phyloP scores from a whole-genome alignment of 2,113 vertebrate genomes.

The Taurulus bubalis region DNA sequence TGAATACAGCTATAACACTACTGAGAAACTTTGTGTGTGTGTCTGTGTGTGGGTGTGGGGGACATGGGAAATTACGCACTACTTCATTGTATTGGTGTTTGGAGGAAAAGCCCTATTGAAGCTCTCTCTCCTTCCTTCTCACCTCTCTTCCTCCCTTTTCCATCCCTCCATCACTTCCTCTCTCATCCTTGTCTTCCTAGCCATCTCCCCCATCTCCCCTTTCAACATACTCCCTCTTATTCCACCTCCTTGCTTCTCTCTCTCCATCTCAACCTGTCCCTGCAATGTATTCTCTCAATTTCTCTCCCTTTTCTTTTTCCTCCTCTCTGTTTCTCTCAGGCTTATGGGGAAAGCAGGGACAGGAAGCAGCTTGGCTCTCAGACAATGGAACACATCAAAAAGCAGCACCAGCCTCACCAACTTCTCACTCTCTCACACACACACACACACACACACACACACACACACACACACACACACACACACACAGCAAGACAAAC shows the following conservation, averaged over 20 bases:
- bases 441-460: conserved; percentile 58
- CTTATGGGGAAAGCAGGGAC: conserved; percentile 72
- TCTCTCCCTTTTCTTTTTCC: conserved; percentile 42
- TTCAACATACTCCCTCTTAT: conserved; percentile 19
- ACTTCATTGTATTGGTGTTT: conserved; percentile 83
- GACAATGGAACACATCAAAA: conserved; percentile 88
- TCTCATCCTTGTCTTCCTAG: conserved; percentile 35
- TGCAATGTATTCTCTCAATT: conserved; percentile 45
- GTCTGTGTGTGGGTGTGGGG: conserved; percentile 47
- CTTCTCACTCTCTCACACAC: conserved; percentile 61
- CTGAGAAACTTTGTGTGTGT: conserved; percentile 51
- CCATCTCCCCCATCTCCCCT: not conserved
- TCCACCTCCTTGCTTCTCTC: conserved; percentile 29
- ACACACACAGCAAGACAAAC: conserved; percentile 85
- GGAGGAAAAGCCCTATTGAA: conserved; percentile 83
- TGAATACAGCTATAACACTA: conserved; percentile 37
- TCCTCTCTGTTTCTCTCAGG: conserved; percentile 68
- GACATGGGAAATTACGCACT: conserved; percentile 82
- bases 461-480: conserved; percentile 50
- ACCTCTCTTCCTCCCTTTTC: conserved; percentile 72
- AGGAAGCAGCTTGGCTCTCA: conserved; percentile 86
- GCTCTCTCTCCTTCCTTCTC: conserved; percentile 75
- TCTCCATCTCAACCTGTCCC: conserved; percentile 39
- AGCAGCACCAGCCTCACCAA: conserved; percentile 80
- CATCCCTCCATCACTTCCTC: conserved; percentile 69